phyloP scores from a whole-genome alignment of 2,113 vertebrate genomes.

The Chitala chitala region DNA sequence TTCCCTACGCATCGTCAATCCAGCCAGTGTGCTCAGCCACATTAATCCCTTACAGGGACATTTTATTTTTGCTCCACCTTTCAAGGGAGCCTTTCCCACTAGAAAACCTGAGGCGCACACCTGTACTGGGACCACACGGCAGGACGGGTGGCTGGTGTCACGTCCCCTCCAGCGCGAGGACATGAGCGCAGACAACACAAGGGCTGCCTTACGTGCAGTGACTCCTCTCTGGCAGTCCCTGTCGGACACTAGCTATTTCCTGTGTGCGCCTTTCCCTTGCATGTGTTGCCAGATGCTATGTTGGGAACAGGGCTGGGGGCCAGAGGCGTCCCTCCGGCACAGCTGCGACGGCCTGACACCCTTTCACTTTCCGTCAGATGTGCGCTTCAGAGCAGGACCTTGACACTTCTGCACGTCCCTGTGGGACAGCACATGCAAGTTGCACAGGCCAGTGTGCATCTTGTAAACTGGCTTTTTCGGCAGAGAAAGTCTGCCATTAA shows the following conservation, averaged over 20 bases:
- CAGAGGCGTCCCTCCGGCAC: slow-evolving; percentile 11
- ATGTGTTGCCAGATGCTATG: slow-evolving; percentile 15
- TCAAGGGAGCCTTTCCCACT: not conserved
- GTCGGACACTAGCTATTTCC: slow-evolving; percentile 31
- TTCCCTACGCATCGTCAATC: not conserved
- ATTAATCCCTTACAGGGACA: not conserved
- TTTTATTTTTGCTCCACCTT: not conserved
- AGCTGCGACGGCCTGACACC: not conserved
- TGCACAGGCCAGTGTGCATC: not conserved
- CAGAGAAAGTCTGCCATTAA: not conserved
- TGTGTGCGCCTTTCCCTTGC: slow-evolving; percentile 21
- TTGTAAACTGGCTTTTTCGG: not conserved
- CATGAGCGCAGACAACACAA: not conserved
- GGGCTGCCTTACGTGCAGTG: not conserved
- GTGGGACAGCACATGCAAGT: not conserved
- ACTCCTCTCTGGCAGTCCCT: slow-evolving; percentile 19
- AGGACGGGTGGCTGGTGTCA: not conserved
- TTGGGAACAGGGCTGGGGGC: slow-evolving; percentile 24
- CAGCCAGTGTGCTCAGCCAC: not conserved
- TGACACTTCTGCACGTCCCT: not conserved
- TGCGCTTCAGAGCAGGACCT: not conserved
- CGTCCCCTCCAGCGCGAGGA: too few relatives aligned
- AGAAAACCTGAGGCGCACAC: too few relatives aligned
- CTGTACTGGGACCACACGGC: not conserved
- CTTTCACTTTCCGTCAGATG: not conserved